Percentiles rank a stretch among this genome's conserved stretches.
These are phyloP conservation scores for Stegodyphus dumicola DNA, from an alignment of 1,140 invertebrate genomes.

Conservation along the genomic window DNA sequence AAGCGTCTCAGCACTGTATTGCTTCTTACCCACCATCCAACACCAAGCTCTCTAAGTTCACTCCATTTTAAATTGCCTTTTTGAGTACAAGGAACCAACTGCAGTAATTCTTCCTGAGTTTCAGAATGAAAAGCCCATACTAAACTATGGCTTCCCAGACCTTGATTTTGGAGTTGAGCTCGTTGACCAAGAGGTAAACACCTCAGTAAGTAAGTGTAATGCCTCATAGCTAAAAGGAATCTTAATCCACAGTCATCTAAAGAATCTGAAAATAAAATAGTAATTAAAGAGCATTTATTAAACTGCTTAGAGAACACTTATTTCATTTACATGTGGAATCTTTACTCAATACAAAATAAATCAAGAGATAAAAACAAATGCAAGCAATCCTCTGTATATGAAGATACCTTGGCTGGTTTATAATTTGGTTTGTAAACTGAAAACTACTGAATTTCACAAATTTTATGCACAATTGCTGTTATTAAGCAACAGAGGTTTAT, in stretches of 20 bases:
- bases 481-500: too few relatives aligned
- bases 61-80: conserved; percentile 82
- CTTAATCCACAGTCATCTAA: conserved; percentile 97
- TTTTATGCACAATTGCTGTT: too few relatives aligned
- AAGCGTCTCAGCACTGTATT: conserved; percentile 83
- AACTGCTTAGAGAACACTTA: background rate
- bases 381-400: too few relatives aligned
- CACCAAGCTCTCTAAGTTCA: conserved; percentile 90
- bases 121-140: conserved; percentile 99
- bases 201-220: conserved; percentile 93
- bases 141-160: conserved; percentile 91
- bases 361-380: too few relatives aligned
- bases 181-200: conserved; percentile 91
- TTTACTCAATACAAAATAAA: too few relatives aligned
- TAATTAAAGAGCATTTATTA: background rate
- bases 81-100: conserved; percentile 84
- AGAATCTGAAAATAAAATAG: conserved; percentile 74
- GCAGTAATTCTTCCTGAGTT: conserved; percentile 93
- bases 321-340: too few relatives aligned
- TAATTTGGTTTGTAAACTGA: too few relatives aligned
- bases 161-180: conserved; percentile 85
- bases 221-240: conserved; percentile 96
- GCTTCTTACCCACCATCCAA: conserved; percentile 97
- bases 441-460: too few relatives aligned
- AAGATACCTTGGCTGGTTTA: too few relatives aligned